A percentile compares a stretch with the other conserved stretches of the same genome.
phyloP scores from a whole-genome alignment of 2,888 invertebrate genomes.

The Synanthedon vespiformis region DNA sequence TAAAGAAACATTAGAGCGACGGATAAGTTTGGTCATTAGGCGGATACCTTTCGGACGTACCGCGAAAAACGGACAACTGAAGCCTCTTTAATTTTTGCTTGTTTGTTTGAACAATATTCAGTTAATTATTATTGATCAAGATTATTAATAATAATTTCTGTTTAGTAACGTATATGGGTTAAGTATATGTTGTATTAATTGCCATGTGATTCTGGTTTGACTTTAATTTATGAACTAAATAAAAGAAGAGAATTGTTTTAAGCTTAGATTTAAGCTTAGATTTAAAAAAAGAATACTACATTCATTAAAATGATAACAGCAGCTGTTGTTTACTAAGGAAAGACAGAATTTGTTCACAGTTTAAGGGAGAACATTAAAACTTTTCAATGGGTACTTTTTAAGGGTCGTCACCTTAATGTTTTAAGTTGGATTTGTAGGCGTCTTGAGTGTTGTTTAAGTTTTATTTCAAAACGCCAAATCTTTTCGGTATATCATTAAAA shows the following conservation, averaged over 20 bases:
- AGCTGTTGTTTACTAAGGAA: constrained; percentile 17
- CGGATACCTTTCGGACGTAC: constrained; percentile 17
- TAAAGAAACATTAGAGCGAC: constrained; percentile 45
- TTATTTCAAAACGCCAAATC: too few relatives aligned
- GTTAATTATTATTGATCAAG: too few relatives aligned
- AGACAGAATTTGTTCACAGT: constrained; percentile 21
- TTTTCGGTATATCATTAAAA: too few relatives aligned
- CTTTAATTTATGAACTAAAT: too few relatives aligned
- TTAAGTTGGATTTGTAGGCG: constrained; percentile 17
- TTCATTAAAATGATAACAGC: constrained; percentile 12
- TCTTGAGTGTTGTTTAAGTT: background rate
- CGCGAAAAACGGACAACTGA: constrained; percentile 11
- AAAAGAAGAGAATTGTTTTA: too few relatives aligned
- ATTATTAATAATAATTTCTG: too few relatives aligned
- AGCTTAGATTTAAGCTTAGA: too few relatives aligned
- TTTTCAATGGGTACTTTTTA: constrained; percentile 23
- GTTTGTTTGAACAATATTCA: too few relatives aligned
- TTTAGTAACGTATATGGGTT: too few relatives aligned
- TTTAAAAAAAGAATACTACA: background rate
- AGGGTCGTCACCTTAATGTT: constrained; percentile 37
- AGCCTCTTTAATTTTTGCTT: constrained; percentile 1
- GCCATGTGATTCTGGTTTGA: too few relatives aligned
- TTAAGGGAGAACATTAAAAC: constrained; percentile 32
- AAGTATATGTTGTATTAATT: too few relatives aligned
- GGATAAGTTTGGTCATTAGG: constrained; percentile 47